Percentiles rank a stretch among this genome's conserved stretches.
phyloP scores from a whole-genome alignment of 2,888 invertebrate species.

The Ethmia dodecea region DNA sequence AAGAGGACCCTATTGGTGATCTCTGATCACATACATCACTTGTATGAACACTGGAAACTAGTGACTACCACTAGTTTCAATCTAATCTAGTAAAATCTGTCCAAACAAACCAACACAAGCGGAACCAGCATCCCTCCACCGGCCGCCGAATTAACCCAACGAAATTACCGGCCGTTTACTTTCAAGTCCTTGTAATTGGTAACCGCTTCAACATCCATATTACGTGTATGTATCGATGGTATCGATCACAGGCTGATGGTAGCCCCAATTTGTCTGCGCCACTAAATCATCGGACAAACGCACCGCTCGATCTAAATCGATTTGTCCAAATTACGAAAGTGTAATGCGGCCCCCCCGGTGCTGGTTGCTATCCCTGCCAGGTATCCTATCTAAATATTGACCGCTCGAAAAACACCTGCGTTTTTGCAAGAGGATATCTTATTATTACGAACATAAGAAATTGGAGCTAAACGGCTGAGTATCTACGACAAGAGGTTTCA shows the following conservation, averaged over 20 bases:
- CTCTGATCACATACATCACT: too few species aligned
- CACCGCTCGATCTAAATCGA: constrained; percentile 72
- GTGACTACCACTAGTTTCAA: too few species aligned
- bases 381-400: constrained; percentile 54
- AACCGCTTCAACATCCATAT: constrained; percentile 53
- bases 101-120: neutral
- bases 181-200: constrained; percentile 66
- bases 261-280: constrained; percentile 67
- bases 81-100: too few species aligned
- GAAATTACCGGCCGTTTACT: constrained; percentile 64
- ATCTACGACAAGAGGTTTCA: neutral
- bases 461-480: neutral
- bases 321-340: constrained; percentile 67
- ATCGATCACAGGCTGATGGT: constrained; percentile 45
- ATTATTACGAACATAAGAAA: neutral
- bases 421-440: constrained; percentile 26
- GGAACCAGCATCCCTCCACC: constrained; percentile 8
- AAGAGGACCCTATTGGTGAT: too few species aligned
- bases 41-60: too few species aligned
- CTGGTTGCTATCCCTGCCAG: constrained; percentile 21
- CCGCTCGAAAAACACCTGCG: constrained; percentile 38
- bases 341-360: constrained; percentile 27
- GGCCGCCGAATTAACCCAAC: constrained; percentile 36
- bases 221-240: constrained; percentile 41
- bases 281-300: constrained; percentile 73